Conservation (phyloP, 1,140 invertebrate species). For the Alviniconcha marisindica region DNA sequence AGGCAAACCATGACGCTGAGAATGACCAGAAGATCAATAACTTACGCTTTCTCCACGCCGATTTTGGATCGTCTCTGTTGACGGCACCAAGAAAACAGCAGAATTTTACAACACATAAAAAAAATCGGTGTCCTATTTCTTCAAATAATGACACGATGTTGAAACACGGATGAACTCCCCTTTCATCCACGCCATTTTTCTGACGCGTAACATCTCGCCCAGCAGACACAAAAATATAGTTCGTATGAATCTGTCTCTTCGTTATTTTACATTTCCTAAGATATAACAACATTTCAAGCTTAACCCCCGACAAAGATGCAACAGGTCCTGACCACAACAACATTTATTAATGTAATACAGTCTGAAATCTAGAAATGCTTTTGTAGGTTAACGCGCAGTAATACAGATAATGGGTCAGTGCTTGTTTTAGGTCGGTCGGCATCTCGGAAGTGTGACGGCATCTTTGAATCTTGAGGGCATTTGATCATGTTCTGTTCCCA, state of each 20-base stretch:
- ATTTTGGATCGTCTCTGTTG: not conserved
- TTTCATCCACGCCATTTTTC: conserved; percentile 43
- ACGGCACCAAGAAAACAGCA: not conserved
- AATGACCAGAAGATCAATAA: not conserved
- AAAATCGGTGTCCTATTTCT: not conserved
- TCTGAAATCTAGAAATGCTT: not conserved
- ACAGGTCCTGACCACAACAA: too few species aligned
- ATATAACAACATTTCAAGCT: too few species aligned
- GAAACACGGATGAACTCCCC: conserved; percentile 39
- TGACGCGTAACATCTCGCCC: conserved; percentile 37
- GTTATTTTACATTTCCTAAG: too few species aligned
- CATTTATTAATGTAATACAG: too few species aligned
- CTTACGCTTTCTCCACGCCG: not conserved
- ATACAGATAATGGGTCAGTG: conserved; percentile 1
- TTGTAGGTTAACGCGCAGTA: not conserved
- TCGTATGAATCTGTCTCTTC: too few species aligned
- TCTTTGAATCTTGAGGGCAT: not conserved
- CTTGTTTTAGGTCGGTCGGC: conserved; percentile 15
- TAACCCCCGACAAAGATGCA: too few species aligned
- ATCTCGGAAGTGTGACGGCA: not conserved
- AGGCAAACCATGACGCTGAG: not conserved
- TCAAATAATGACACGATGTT: conserved; percentile 23
- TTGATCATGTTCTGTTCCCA: too few species aligned
- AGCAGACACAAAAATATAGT: conserved; percentile 30
- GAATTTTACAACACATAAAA: not conserved